Percentiles rank a stretch among this genome's conserved stretches.
These are phyloP conservation scores for Dendropsophus ebraccatus DNA, from an alignment of 2,113 vertebrate species.

Conservation along the genomic window DNA sequence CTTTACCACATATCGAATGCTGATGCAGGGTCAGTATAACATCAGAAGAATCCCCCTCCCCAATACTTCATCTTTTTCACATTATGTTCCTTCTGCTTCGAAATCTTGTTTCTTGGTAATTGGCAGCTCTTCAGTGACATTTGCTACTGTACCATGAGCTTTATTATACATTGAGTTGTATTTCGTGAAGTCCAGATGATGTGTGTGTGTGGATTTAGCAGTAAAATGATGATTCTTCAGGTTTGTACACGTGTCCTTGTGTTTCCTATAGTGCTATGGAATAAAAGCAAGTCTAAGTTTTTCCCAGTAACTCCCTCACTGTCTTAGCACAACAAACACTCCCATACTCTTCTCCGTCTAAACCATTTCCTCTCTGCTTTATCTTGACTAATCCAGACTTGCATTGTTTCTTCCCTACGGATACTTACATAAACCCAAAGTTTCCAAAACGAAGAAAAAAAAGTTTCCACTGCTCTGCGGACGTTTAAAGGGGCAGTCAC, in stretches of 20 bases:
- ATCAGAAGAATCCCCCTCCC: too few species aligned
- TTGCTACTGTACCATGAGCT: too few species aligned
- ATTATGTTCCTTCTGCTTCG: too few species aligned
- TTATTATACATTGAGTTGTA: too few species aligned
- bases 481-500: neutral
- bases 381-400: slow-evolving; percentile 4
- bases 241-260: slow-evolving; percentile 4
- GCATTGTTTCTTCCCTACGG: slow-evolving; percentile 22
- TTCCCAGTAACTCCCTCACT: neutral
- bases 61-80: too few species aligned
- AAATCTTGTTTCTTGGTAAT: too few species aligned
- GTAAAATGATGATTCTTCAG: neutral
- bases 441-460: neutral
- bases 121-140: too few species aligned
- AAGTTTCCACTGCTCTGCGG: neutral
- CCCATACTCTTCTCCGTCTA: slow-evolving; percentile 20
- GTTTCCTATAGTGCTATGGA: neutral
- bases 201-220: neutral
- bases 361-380: slow-evolving; percentile 26
- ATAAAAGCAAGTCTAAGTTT: slow-evolving; percentile 4
- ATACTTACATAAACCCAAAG: neutral
- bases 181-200: too few species aligned
- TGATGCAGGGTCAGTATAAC: too few species aligned
- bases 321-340: slow-evolving; percentile 7
- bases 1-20: too few species aligned